These are phyloP conservation scores for Bubo bubo DNA, from an alignment of 2,113 vertebrate species.

Conservation along the genomic window DNA sequence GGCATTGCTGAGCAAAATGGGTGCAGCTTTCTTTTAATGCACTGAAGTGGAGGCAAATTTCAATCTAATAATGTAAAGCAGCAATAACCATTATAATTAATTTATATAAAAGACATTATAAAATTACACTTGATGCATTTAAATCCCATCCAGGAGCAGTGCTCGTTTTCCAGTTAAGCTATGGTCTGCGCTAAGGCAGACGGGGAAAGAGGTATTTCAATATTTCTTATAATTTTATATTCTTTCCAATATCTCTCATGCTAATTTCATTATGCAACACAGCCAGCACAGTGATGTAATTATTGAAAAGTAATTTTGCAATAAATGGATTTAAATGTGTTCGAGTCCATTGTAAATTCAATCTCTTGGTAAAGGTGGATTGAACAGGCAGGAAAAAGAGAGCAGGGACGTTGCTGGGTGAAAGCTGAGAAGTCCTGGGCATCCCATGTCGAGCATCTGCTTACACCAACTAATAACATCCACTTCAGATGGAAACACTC, in stretches of 20 bases:
- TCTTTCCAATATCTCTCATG: slow-evolving; percentile 79
- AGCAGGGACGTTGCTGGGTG: background rate
- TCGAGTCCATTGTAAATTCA: slow-evolving; percentile 79
- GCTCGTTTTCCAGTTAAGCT: slow-evolving; percentile 73
- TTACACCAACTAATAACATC: slow-evolving; percentile 63
- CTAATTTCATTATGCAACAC: slow-evolving; percentile 84
- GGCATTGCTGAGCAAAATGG: background rate
- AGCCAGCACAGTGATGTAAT: slow-evolving; percentile 81
- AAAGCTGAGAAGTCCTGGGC: slow-evolving; percentile 60
- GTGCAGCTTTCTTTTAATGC: slow-evolving; percentile 43
- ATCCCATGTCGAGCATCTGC: slow-evolving; percentile 9
- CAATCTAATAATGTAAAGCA: slow-evolving; percentile 76
- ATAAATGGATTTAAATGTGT: slow-evolving; percentile 86
- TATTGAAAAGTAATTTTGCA: slow-evolving; percentile 87
- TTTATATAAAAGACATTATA: slow-evolving; percentile 81
- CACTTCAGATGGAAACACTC: slow-evolving; percentile 12
- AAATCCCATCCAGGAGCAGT: slow-evolving; percentile 57
- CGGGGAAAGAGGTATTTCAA: slow-evolving; percentile 75
- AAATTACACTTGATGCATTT: slow-evolving; percentile 71
- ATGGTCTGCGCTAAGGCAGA: slow-evolving; percentile 67
- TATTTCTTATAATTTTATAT: slow-evolving; percentile 84
- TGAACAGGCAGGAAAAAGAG: slow-evolving; percentile 49
- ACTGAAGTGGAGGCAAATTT: slow-evolving; percentile 63
- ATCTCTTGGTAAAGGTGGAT: slow-evolving; percentile 72
- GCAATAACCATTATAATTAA: slow-evolving; percentile 81